Evolutionary conservation across 1,140 invertebrate genomes (phyloP).

Genomic region (Euschistus heros): DNA sequence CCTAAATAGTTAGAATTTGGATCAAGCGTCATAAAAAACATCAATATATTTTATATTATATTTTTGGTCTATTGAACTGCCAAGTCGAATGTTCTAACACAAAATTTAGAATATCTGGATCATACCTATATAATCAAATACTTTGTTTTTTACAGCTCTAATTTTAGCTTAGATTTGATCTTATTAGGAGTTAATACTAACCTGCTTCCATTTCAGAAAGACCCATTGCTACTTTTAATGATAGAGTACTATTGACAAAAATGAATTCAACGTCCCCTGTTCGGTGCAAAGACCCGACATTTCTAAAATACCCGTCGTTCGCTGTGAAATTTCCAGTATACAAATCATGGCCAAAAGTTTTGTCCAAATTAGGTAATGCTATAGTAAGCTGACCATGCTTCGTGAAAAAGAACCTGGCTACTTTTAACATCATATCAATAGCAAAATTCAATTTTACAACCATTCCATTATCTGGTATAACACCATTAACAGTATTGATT

Average conservation of each 20-base stretch:
- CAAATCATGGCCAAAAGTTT: not conserved
- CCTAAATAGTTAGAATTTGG: too few relatives aligned
- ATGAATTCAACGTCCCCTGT: constrained; percentile 11
- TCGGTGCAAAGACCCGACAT: constrained; percentile 6
- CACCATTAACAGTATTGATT: too few relatives aligned
- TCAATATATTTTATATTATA: too few relatives aligned
- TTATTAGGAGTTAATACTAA: not conserved
- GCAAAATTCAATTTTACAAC: not conserved
- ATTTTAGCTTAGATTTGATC: too few relatives aligned
- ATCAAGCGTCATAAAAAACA: too few relatives aligned
- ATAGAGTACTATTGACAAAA: not conserved
- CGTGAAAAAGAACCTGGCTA: not conserved
- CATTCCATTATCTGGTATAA: not conserved
- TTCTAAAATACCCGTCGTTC: constrained; percentile 11
- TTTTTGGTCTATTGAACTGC: too few relatives aligned
- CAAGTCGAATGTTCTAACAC: too few relatives aligned
- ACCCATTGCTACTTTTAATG: constrained; percentile 3
- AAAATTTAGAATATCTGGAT: too few relatives aligned
- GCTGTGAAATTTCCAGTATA: constrained; percentile 6
- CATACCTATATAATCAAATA: too few relatives aligned
- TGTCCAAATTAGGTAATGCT: not conserved
- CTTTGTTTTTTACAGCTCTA: too few relatives aligned
- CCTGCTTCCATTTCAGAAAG: constrained; percentile 15
- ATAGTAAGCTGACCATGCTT: constrained; percentile 4
- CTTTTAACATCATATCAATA: constrained; percentile 1